Evolutionary conservation across 2,113 vertebrate genomes (phyloP).

Genomic region (Numida meleagris): DNA sequence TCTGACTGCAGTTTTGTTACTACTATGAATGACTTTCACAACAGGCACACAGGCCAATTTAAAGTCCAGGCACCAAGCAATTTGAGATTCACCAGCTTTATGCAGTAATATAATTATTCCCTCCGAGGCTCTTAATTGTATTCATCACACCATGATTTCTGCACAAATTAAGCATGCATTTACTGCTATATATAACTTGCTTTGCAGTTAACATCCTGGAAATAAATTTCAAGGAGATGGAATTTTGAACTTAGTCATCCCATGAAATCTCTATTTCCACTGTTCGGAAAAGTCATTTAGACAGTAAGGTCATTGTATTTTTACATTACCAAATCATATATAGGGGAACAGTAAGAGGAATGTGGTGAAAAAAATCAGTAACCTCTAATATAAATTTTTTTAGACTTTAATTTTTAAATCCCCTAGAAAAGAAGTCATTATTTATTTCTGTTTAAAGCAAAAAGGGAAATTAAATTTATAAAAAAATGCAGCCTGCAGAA

Average conservation of each 20-base stretch:
- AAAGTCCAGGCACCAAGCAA: conserved; percentile 87
- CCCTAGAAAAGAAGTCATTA: background rate
- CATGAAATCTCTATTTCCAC: conserved; percentile 77
- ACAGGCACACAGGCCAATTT: conserved; percentile 84
- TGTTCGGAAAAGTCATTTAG: conserved; percentile 60
- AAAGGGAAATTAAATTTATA: background rate
- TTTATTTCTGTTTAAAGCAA: background rate
- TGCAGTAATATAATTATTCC: conserved; percentile 90
- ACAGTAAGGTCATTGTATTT: conserved; percentile 74
- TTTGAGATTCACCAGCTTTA: conserved; percentile 87
- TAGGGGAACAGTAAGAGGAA: background rate
- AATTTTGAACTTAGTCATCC: conserved; percentile 78
- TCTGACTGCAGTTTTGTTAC: conserved; percentile 75
- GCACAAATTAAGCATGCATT: conserved; percentile 89
- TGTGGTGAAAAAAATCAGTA: background rate
- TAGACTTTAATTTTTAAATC: background rate
- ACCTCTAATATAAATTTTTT: background rate
- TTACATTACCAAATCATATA: background rate
- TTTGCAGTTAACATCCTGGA: conserved; percentile 88
- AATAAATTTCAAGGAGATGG: conserved; percentile 86
- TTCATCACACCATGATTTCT: conserved; percentile 90
- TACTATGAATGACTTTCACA: conserved; percentile 84
- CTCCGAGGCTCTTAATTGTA: conserved; percentile 89
- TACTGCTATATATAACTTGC: conserved; percentile 88
- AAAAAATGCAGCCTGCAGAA: background rate